These are phyloP conservation scores for Mesocricetus auratus DNA, from an alignment of 2,113 vertebrate genomes.

Conservation along the genomic window DNA sequence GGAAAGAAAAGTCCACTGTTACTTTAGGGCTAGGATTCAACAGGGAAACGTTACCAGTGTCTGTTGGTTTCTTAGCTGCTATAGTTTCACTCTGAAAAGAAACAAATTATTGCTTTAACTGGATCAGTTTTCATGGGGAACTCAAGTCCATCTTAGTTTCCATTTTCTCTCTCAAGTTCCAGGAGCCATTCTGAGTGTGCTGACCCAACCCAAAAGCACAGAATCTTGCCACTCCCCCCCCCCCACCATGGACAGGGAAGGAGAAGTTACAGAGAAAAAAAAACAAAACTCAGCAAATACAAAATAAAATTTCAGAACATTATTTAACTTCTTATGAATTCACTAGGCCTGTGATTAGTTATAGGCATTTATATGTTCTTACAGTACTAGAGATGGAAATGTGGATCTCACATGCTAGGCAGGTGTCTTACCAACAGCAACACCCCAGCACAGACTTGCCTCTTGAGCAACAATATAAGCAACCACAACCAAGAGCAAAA, in stretches of 20 bases:
- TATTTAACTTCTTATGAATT: no score
- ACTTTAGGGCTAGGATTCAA: not conserved
- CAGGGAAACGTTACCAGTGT: not conserved
- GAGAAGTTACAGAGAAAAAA: not conserved
- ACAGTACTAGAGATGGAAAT: not conserved
- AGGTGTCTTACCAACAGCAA: not conserved
- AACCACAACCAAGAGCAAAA: not conserved
- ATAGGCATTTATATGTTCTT: not conserved
- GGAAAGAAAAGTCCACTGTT: not conserved
- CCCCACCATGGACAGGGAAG: no score
- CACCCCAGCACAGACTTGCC: not conserved
- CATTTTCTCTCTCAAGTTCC: not conserved
- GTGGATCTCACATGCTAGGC: not conserved
- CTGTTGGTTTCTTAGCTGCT: not conserved
- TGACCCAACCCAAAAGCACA: not conserved
- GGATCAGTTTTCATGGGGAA: not conserved
- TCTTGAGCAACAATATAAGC: not conserved
- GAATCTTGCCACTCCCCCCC: no score
- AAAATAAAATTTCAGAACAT: not conserved
- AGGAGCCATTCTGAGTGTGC: not conserved
- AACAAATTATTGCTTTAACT: not conserved
- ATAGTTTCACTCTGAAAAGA: not conserved
- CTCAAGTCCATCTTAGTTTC: not conserved
- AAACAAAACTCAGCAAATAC: not conserved
- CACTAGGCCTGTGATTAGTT: no score